Evolutionary conservation across 2,113 vertebrate genomes (phyloP), one percentile per base, ranked within the genome.

Genomic region (Garra rufa): DNA sequence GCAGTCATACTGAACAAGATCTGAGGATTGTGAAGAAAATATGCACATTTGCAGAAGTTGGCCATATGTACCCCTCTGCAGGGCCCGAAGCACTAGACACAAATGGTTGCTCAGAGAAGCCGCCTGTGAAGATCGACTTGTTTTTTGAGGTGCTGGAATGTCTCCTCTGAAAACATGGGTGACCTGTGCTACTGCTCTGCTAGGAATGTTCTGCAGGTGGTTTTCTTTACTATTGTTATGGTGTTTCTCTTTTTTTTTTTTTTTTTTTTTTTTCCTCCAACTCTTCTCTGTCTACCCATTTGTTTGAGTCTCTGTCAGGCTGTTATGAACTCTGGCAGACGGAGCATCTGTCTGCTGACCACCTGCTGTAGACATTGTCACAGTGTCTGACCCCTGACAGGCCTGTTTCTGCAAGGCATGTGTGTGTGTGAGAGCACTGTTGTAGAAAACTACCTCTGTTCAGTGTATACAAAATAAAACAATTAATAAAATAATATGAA

Each of bases 361-460:
- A 84, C 83, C 86, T 87, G 86, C 83, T 83, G 83, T 83, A 79
- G 5, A 59, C 63, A 59, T 63, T 50, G 17, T 87, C 59, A 67
- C 52, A 30, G 67, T 63, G 24, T 87, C 52, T 85, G 30, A 59
- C 48, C 81, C 41, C 82, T 15, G 30, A 71, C 74, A 24, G 55
- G 7, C 46, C 44, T 50, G 71, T 44, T 28, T 26, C 13, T 48
- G 14, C 6, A 19, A 9, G 21, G 15, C 3, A 1, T 67, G 30
- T 74, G 41, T 50, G 71, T 57, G 52, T 57, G 21, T 57, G 52
- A 57, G 52, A 57, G 19, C 52, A 57, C 21, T 69, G 65, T 38
- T 69, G 28, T 1, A 30, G 46, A 50, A 75, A 75, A 28, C 24
- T 5, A 3, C 3, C 43, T 46, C 70, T 46, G 21, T 74, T 11